phyloP scores from a whole-genome alignment of 2,113 vertebrate species.

The Clarias gariepinus region DNA sequence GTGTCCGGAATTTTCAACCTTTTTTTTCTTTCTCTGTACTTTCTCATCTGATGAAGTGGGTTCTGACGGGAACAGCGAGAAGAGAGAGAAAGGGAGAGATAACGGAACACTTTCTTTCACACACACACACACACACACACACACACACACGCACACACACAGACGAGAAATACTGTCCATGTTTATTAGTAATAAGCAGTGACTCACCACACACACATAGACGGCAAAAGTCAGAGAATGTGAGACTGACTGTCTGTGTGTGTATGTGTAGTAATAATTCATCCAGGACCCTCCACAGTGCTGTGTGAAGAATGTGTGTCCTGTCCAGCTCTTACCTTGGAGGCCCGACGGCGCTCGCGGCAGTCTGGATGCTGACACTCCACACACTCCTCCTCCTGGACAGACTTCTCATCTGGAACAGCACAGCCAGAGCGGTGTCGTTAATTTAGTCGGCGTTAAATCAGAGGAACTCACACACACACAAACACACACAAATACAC shows the following conservation, averaged over 20 bases:
- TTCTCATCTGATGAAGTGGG: not conserved
- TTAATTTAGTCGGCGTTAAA: constrained; percentile 34
- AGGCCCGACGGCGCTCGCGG: constrained; percentile 74
- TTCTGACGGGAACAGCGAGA: not conserved
- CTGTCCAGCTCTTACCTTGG: constrained; percentile 77
- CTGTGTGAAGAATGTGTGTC: not conserved
- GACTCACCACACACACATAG: constrained; percentile 9
- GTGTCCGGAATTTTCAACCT: not conserved
- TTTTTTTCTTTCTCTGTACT: constrained; percentile 10
- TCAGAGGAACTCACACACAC: constrained; percentile 21
- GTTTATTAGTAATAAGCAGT: constrained; percentile 6
- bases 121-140: not conserved
- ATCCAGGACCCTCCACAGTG: constrained; percentile 19
- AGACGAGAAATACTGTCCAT: not conserved
- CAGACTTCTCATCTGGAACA: constrained; percentile 79
- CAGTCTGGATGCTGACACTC: constrained; percentile 84
- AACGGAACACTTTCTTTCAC: not conserved
- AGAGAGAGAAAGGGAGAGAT: not conserved
- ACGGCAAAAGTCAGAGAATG: not conserved
- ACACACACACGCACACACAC: not conserved
- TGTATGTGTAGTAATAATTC: not conserved
- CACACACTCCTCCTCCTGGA: constrained; percentile 78
- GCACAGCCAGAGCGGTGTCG: constrained; percentile 51
- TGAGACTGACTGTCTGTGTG: not conserved
- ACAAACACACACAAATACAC: constrained; percentile 19